Conservation (phyloP, 2,113 vertebrate genomes). For the Gobio gobio region DNA sequence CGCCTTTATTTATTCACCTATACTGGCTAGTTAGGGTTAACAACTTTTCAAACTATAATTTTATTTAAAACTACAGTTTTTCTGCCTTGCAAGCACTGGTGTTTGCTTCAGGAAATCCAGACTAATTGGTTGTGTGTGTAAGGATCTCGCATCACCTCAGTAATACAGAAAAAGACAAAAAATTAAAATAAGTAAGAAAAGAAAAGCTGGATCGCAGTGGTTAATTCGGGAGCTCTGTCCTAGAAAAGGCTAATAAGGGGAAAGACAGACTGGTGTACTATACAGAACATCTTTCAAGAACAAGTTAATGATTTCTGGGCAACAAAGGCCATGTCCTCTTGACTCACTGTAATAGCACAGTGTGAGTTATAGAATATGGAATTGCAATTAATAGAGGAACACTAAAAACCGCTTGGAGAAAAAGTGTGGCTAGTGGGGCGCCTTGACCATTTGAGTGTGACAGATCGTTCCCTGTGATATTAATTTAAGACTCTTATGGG, state of each 20-base stretch:
- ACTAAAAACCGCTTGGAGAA: not conserved
- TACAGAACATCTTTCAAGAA: slow-evolving; percentile 52
- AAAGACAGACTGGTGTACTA: slow-evolving; percentile 43
- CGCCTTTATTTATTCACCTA: not conserved
- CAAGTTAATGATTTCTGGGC: slow-evolving; percentile 54
- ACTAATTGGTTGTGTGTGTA: not conserved
- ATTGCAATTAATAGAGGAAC: slow-evolving; percentile 49
- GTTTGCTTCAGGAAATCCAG: not conserved
- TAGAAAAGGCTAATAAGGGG: slow-evolving; percentile 27
- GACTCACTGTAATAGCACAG: slow-evolving; percentile 40
- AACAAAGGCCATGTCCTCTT: not conserved
- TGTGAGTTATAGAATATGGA: slow-evolving; percentile 40
- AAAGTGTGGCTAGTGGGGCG: not conserved
- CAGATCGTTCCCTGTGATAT: slow-evolving; percentile 26
- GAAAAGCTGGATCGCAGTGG: not conserved
- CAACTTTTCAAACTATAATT: not conserved
- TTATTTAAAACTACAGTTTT: not conserved
- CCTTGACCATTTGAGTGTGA: slow-evolving; percentile 27
- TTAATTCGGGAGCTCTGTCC: not conserved
- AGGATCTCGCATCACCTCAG: not conserved
- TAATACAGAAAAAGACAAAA: too few species aligned
- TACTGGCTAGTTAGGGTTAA: not conserved
- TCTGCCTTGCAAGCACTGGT: not conserved
- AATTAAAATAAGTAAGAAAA: not conserved
- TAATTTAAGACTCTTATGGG: slow-evolving; percentile 34